phyloP scores from a whole-genome alignment of 2,888 invertebrate species.

The Amiota minor region DNA sequence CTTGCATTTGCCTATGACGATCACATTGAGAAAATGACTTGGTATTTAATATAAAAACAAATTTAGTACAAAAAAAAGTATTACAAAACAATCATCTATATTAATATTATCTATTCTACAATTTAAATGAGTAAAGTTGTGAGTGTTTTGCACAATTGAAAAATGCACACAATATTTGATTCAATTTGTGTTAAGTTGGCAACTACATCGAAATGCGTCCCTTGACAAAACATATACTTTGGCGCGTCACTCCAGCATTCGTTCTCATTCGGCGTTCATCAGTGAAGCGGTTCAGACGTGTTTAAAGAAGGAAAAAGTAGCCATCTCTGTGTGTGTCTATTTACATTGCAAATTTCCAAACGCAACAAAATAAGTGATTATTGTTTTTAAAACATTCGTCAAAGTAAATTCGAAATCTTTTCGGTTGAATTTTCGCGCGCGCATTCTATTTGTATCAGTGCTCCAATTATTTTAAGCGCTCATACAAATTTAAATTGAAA shows the following conservation, averaged over 20 bases:
- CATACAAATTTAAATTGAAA: background rate
- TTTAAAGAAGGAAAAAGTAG: conserved; percentile 47
- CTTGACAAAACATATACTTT: conserved; percentile 21
- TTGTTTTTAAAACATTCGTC: conserved; percentile 15
- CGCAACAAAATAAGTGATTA: conserved; percentile 41
- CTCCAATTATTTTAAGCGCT: conserved; percentile 37
- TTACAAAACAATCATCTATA: too few relatives aligned
- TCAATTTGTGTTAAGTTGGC: background rate
- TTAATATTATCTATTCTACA: too few relatives aligned
- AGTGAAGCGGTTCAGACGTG: conserved; percentile 66
- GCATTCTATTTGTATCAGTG: conserved; percentile 24
- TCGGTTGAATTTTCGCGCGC: background rate
- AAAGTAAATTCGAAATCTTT: too few relatives aligned
- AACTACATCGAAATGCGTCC: background rate
- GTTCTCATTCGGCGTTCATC: conserved; percentile 73
- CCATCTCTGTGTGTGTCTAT: conserved; percentile 47
- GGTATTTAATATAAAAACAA: too few relatives aligned
- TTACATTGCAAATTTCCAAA: conserved; percentile 37
- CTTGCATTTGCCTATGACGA: too few relatives aligned
- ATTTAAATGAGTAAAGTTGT: too few relatives aligned
- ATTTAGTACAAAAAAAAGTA: too few relatives aligned
- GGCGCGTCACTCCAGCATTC: conserved; percentile 56
- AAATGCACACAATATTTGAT: too few relatives aligned
- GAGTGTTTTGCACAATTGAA: too few relatives aligned
- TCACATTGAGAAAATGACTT: too few relatives aligned